Evolutionary conservation across 2,888 invertebrate species (phyloP), one percentile per base, ranked within the genome.

Genomic region (Glomeris marginata): DNA sequence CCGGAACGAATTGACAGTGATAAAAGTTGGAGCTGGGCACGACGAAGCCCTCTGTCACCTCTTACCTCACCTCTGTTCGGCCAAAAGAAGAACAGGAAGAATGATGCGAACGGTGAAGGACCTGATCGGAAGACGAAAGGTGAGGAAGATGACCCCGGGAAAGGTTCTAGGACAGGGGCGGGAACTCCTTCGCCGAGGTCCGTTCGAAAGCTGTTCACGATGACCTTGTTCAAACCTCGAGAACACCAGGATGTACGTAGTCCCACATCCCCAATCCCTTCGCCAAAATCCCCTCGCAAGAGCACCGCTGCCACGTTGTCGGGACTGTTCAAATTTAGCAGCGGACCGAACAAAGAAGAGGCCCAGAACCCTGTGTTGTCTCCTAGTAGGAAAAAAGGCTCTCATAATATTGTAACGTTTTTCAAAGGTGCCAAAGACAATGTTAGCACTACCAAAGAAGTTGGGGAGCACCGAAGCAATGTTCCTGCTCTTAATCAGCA

Each of bases 141-240:
- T 11, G 36, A 44, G 44, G 16, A 16, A 20, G 13, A 20, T 21
- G 2, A 49, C 45, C 1, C 47, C 41, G 34, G 47, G 41, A 44
- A 44, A 20, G 28, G 18, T 33, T 47, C 51, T 2, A 15, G 51
- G 6, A 45, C 45, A n/a, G 45, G 45, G 6, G 46, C 51, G 13
- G 20, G 45, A 20, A 52, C 54, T 4, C 54, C 54, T 28, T 51
- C 50, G 37, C 54, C 54, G 1, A 53, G 52, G 11, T 54, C 54
- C 13, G 44, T 52, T 18, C 51, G 54, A 5, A 48, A 53, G 4
- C 44, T 54, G 20, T 54, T 54, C 36, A 35, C 49, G 10, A 45
- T 49, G 49, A 6, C 49, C 11, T 54, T 54, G 16, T 54, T 54
- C 37, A 54, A 54, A 38, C 51, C 53, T 20, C 42, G 48, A n/a